phyloP scores from a whole-genome alignment of 2,888 invertebrate species.

The Herminia tarsipennalis region DNA sequence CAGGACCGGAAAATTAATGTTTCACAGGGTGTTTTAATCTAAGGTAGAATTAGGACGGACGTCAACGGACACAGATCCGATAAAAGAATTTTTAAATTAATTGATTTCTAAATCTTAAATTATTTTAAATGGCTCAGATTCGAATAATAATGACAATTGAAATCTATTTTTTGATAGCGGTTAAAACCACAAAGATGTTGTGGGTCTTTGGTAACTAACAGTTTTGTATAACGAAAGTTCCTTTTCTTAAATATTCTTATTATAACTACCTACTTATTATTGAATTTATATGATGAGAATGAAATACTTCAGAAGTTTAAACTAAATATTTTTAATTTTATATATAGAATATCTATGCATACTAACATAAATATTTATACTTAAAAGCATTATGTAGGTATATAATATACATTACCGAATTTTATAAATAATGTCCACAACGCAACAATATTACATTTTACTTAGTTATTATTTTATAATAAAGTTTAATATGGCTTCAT shows the following conservation, averaged over 20 bases:
- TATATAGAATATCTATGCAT: slow-evolving; percentile 1
- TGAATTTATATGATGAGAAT: slow-evolving; percentile 12
- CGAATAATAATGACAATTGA: slow-evolving; percentile 5
- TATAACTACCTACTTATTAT: slow-evolving; percentile 12
- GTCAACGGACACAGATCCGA: slow-evolving; percentile 48
- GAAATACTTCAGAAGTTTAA: slow-evolving; percentile 19
- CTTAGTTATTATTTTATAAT: too few relatives aligned
- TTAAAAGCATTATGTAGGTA: background rate
- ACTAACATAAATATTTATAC: background rate
- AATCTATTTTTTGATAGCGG: slow-evolving; percentile 15
- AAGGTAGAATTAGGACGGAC: slow-evolving; percentile 79
- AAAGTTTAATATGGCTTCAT: too few relatives aligned
- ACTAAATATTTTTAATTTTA: slow-evolving; percentile 17
- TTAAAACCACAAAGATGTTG: slow-evolving; percentile 6
- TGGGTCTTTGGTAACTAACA: slow-evolving; percentile 13
- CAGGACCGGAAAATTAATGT: slow-evolving; percentile 43
- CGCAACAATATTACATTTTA: background rate
- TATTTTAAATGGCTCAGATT: slow-evolving; percentile 7
- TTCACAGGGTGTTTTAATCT: slow-evolving; percentile 83
- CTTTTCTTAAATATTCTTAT: slow-evolving; percentile 36
- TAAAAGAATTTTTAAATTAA: slow-evolving; percentile 16
- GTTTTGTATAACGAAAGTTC: slow-evolving; percentile 43
- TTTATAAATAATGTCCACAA: background rate
- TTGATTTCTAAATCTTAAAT: slow-evolving; percentile 10
- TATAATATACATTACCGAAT: too few relatives aligned